Evolutionary conservation across 2,797 vertebrate genomes (phyloP).

Genomic region (Potorous gilbertii): DNA sequence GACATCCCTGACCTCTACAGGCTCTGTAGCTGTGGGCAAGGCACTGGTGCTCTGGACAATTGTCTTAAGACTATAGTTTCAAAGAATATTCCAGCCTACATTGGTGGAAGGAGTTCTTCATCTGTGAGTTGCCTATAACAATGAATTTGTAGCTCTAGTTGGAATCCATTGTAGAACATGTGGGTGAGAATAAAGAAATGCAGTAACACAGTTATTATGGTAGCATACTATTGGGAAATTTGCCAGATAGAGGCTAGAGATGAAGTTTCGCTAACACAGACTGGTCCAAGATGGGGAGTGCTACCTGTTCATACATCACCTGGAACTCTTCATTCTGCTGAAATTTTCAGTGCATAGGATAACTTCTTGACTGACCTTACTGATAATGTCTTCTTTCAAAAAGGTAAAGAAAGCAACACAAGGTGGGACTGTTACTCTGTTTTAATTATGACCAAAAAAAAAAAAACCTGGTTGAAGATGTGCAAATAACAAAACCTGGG

Average conservation of each 20-base stretch:
- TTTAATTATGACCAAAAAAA: not conserved
- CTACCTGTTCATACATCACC: not conserved
- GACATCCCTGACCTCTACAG: not conserved
- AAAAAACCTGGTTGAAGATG: not conserved
- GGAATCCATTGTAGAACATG: not conserved
- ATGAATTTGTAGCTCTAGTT: not conserved
- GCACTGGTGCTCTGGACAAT: not conserved
- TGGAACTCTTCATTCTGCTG: not conserved
- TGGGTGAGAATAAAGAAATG: not conserved
- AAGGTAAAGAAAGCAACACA: not conserved
- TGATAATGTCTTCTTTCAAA: not conserved
- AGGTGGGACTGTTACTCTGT: not conserved
- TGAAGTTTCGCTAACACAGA: not conserved
- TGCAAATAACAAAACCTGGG: not conserved
- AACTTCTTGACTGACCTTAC: not conserved
- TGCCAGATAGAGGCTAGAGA: not conserved
- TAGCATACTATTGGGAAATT: not conserved
- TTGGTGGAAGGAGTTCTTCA: not conserved
- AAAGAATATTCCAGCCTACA: not conserved
- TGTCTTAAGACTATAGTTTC: not conserved
- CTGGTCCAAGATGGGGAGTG: not conserved
- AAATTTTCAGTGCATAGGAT: not conserved
- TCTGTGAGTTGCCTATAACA: not conserved
- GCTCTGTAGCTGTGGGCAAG: not conserved
- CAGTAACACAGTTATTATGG: not conserved